Evolutionary conservation across 2,797 vertebrate genomes (phyloP).

Genomic region (Diceros bicornis): DNA sequence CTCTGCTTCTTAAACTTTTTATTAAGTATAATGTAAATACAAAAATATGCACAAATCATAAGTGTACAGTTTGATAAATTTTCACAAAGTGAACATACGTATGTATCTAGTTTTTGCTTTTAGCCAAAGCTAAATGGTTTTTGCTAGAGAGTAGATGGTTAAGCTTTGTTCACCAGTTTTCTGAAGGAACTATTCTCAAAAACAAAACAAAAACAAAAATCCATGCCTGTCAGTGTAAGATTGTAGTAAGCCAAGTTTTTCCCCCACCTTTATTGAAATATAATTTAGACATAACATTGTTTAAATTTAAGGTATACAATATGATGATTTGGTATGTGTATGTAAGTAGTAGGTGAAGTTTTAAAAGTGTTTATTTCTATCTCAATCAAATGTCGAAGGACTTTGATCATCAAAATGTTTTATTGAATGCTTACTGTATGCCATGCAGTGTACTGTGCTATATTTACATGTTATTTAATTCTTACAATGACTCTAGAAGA

Average conservation of each 20-base stretch:
- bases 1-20: conserved; percentile 34
- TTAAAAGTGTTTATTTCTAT: conserved; percentile 54
- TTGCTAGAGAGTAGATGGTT: not conserved
- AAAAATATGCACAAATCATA: not conserved
- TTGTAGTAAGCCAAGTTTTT: not conserved
- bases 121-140: not conserved
- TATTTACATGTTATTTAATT: conserved; percentile 3
- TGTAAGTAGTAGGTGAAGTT: not conserved
- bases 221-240: not conserved
- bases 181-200: conserved; percentile 15
- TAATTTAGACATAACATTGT: not conserved
- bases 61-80: not conserved
- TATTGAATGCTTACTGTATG: conserved; percentile 7
- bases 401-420: conserved; percentile 32
- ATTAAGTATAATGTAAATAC: not conserved
- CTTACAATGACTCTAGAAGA: not conserved
- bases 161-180: not conserved
- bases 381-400: conserved; percentile 12
- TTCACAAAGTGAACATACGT: not conserved
- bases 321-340: not conserved
- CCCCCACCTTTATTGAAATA: not conserved
- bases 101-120: conserved; percentile 45
- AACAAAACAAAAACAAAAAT: not conserved
- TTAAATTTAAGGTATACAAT: not conserved
- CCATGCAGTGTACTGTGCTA: not conserved